These are phyloP conservation scores for Parauchenoglanis punctatus DNA, from an alignment of 2,797 vertebrate species.

Conservation along the genomic window DNA sequence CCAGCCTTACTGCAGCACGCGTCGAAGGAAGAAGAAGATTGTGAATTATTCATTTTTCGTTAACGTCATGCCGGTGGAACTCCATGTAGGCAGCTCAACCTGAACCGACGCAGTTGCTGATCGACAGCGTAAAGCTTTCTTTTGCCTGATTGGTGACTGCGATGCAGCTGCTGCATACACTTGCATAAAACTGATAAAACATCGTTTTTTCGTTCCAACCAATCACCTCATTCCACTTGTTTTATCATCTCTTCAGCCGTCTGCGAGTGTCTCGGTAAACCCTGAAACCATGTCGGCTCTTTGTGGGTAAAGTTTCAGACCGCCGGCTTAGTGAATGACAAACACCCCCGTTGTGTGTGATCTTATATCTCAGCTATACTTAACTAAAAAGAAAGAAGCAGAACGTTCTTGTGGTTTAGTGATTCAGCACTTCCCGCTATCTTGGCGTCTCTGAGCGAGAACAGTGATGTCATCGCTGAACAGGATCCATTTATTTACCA, in stretches of 20 bases:
- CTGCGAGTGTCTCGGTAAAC: background rate
- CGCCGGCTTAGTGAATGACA: background rate
- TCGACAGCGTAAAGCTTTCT: background rate
- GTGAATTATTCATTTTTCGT: background rate
- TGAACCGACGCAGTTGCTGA: background rate
- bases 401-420: background rate
- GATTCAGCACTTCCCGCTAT: conserved; percentile 23
- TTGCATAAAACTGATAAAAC: background rate
- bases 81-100: background rate
- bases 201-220: background rate
- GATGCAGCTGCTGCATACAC: background rate
- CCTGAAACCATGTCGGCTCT: background rate
- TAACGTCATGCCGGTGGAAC: background rate
- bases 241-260: background rate
- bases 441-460: background rate
- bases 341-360: background rate
- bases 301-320: background rate
- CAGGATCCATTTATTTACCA: conserved; percentile 4
- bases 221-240: background rate
- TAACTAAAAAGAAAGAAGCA: background rate
- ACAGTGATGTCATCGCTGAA: background rate
- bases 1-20: too few relatives aligned
- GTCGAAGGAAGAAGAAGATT: too few relatives aligned
- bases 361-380: conserved; percentile 7
- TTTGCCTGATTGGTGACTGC: background rate